Evolutionary conservation across 2,113 vertebrate genomes (phyloP), one percentile per base, ranked within the genome.

Genomic region (Protobothrops mucrosquamatus): DNA sequence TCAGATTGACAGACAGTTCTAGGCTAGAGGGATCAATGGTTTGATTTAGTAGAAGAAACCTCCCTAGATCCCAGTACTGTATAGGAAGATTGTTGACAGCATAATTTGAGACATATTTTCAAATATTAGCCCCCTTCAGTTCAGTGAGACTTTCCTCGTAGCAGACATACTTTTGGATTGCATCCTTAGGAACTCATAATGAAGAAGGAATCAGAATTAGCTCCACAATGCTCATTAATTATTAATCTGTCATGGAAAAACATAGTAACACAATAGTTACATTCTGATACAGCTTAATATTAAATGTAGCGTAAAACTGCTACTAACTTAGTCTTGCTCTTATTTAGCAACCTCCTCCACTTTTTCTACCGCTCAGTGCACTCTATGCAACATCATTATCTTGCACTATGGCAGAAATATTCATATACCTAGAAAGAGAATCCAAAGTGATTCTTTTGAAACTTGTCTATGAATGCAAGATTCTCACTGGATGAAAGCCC

Each of bases 281-380:
- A 87, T 86, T 90, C 48, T 92, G 59, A 81, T 34, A 89, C 56
- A 55, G 51, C 51, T 55, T 89, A 92, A 92, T 46, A 89, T 92
- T 92, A 92, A 92, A 92, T 89, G 91, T 74, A 89, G 59, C 91
- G 88, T 88, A 81, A 93, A 93, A 57, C n/a, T 86, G 56, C 88
- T 54, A 26, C 89, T 85, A 64, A 48, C 92, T 87, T 34, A 54
- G 85, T 64, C 81, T 90, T 87, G 54, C 92, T 90, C 92, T 43
- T 90, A 61, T 93, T 43, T 87, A 93, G 89, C 61, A 93, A 90
- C 92, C 92, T 93, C 89, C 92, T 93, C 92, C 92, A 90, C 57
- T 56, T 69, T 93, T 92, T 90, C 86, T 61, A 87, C 29, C 22
- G 29, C 90, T 51, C 88, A 93, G 2, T 93, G 88, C 81, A 90